Conservation (phyloP, 1,140 invertebrate genomes). For the Aricia agestis region DNA sequence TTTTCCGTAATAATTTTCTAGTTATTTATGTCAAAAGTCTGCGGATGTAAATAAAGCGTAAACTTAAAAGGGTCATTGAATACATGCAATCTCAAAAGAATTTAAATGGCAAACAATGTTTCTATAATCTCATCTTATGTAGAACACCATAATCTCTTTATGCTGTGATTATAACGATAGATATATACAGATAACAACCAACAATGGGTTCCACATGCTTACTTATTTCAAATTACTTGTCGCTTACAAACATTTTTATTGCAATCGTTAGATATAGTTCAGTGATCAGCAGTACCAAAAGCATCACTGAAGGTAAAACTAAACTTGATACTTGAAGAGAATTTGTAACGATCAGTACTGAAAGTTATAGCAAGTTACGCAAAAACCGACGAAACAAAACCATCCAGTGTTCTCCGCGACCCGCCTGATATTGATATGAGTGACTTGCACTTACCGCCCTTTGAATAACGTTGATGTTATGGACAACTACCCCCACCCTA, state of each 20-base stretch:
- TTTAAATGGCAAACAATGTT: background rate
- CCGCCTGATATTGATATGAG: constrained; percentile 68
- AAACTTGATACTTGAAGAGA: constrained; percentile 38
- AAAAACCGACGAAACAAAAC: constrained; percentile 68
- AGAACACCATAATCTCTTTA: too few species aligned
- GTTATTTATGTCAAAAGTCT: constrained; percentile 14
- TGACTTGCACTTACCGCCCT: constrained; percentile 70
- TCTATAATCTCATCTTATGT: too few species aligned
- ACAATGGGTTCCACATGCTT: too few species aligned
- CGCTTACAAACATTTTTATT: background rate
- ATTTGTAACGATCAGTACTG: constrained; percentile 32
- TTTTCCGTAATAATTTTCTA: constrained; percentile 8
- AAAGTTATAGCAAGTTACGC: constrained; percentile 44
- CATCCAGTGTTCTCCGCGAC: constrained; percentile 37
- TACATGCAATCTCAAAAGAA: constrained; percentile 29
- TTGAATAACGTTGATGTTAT: constrained; percentile 49
- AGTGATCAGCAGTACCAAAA: too few species aligned
- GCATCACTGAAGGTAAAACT: too few species aligned
- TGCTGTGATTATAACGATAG: too few species aligned
- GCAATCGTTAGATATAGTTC: too few species aligned
- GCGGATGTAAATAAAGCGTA: background rate
- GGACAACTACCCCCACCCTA: constrained; percentile 47
- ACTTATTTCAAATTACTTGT: too few species aligned
- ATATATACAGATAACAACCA: too few species aligned
- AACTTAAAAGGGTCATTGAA: background rate